Base-by-base conservation (phyloP, 2,113 vertebrate species). In the Paradoxurus hermaphroditus region DNA sequence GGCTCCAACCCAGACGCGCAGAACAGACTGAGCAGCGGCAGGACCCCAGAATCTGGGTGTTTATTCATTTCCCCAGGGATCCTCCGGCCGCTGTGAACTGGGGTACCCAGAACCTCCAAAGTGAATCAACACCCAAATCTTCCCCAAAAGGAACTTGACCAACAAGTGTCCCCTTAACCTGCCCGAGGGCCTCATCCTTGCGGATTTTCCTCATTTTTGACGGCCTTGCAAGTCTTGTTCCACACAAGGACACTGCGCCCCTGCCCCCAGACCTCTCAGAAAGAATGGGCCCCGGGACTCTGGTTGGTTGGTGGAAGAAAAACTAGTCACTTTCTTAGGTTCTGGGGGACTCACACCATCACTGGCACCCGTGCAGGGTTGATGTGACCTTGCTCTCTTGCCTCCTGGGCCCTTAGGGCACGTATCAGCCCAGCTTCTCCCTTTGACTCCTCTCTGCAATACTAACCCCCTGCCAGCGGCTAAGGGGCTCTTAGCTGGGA, bases 371-470 rank as follows among this genome's bases (percentile, higher is more conserved):
- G 21, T 19, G n/a, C 41, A 16, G 2, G 70, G 5, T 5, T 11
- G 14, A 39, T 12, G 27, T n/a, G 19, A 4, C 29, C 10, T 34
- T 2, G 4, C 8, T 72, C 23, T 70, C 41, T 70, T 53, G 46
- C 49, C 31, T 84, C 2, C 1, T 3, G 3, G 1, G 1, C 62
- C 0, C 0, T 9, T 9, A 44, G 29, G 29, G 8, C n/a, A 67
- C 49, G 8, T 2, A 5, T 5, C 62, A 49, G 36, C 9, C 49
- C 41, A 2, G 18, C 29, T 44, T 36, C n/a, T 83, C 29, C 14
- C 31, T 39, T 19, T 12, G n/a, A 67, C 41, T 41, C 39, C 2
- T 91, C 36, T 31, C 21, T 4, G 29, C 27, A 16, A 6, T 18
- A 15, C 5, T 4, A 59, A 83, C 49, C 10, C 29, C 25, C 25